A percentile compares a stretch with the other conserved stretches of the same genome.
phyloP scores from a whole-genome alignment of 2,888 invertebrate species.

The Drosophila rellima region DNA sequence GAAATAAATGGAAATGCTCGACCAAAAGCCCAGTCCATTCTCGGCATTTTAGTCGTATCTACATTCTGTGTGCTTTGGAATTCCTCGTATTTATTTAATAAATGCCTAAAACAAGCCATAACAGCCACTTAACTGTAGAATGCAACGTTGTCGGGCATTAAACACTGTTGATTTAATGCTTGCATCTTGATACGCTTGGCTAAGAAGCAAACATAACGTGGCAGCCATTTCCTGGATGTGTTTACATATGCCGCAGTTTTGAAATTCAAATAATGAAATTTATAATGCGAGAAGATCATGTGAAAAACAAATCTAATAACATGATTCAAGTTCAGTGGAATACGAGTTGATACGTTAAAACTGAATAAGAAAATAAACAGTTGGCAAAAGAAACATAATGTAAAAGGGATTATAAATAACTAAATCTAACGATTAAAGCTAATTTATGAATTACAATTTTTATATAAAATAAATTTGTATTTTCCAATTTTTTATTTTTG shows the following conservation, averaged over 20 bases:
- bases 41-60: slow-evolving; percentile 1
- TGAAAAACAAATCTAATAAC: slow-evolving; percentile 1
- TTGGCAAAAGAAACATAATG: neutral
- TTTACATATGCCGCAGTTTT: slow-evolving; percentile 27
- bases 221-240: slow-evolving; percentile 41
- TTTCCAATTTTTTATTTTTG: no score
- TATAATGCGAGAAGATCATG: slow-evolving; percentile 8
- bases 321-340: neutral
- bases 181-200: slow-evolving; percentile 40
- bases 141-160: slow-evolving; percentile 29
- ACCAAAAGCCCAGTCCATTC: slow-evolving; percentile 2
- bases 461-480: no score
- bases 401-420: neutral
- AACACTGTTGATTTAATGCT: slow-evolving; percentile 37
- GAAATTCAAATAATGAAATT: slow-evolving; percentile 22
- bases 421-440: no score
- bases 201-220: slow-evolving; percentile 27
- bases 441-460: no score
- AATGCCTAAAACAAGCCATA: slow-evolving; percentile 36
- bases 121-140: slow-evolving; percentile 11
- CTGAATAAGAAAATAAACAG: neutral
- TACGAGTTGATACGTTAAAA: neutral
- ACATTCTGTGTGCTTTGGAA: slow-evolving; percentile 52
- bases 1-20: slow-evolving; percentile 40
- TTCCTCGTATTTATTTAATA: slow-evolving; percentile 53